Evolutionary conservation across 2,797 vertebrate genomes (phyloP).

Genomic region (Periparus ater): DNA sequence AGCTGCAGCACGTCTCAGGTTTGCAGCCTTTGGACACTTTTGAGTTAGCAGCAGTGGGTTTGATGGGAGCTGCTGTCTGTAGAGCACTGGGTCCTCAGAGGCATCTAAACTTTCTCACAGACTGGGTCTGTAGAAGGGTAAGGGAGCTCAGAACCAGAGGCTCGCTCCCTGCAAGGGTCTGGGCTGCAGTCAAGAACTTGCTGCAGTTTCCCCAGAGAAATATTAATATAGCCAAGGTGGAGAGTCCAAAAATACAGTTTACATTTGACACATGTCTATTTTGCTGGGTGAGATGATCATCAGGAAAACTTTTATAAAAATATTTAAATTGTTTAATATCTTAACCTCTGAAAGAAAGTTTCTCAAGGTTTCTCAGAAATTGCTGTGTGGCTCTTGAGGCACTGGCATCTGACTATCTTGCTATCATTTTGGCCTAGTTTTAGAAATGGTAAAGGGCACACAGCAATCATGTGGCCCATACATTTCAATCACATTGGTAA

Average conservation of each 20-base stretch:
- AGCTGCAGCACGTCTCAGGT: background rate
- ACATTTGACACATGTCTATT: background rate
- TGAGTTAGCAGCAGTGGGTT: background rate
- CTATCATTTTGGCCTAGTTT: background rate
- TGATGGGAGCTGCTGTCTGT: background rate
- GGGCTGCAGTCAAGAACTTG: background rate
- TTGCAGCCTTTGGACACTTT: background rate
- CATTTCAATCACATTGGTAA: background rate
- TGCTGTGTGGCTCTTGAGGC: background rate
- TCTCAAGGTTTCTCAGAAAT: background rate
- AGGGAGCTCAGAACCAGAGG: background rate
- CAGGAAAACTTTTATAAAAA: background rate
- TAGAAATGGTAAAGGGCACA: background rate
- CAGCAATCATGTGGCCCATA: background rate
- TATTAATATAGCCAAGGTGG: background rate
- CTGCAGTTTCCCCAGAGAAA: background rate
- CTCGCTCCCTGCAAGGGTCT: background rate
- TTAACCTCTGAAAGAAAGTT: background rate
- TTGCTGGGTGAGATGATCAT: background rate
- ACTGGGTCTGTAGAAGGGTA: accelerated
- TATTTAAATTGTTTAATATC: background rate
- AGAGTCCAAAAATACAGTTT: background rate
- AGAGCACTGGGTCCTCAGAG: background rate
- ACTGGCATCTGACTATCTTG: background rate
- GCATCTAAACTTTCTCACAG: background rate